These are phyloP conservation scores for Heterohyrax brucei DNA, from an alignment of 2,797 vertebrate species.

Conservation along the genomic window DNA sequence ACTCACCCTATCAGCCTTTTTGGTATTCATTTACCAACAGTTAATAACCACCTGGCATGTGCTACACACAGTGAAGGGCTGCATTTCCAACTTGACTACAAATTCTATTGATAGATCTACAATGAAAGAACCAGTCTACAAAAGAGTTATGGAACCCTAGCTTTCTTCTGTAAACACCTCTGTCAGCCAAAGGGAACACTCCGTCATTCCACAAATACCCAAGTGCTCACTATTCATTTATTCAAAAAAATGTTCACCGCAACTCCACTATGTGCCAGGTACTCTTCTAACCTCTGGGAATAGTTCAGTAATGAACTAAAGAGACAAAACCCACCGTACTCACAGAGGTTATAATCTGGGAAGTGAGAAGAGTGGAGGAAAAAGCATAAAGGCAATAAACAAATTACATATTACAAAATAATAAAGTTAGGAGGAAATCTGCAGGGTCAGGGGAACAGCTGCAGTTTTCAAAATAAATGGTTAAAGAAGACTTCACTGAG, in stretches of 20 bases:
- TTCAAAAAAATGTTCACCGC: not conserved
- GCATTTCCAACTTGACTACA: slow-evolving; percentile 37
- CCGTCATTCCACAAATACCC: slow-evolving; percentile 51
- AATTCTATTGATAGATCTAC: slow-evolving; percentile 41
- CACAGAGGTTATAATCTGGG: not conserved
- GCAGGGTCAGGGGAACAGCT: not conserved
- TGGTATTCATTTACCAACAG: slow-evolving; percentile 49
- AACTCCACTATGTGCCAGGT: slow-evolving; percentile 15
- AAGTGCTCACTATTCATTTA: slow-evolving; percentile 24
- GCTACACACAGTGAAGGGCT: not conserved
- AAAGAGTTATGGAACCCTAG: slow-evolving; percentile 22
- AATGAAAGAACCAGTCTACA: slow-evolving; percentile 22
- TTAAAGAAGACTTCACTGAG: slow-evolving; percentile 25
- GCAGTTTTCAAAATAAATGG: slow-evolving; percentile 29
- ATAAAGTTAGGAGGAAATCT: not conserved
- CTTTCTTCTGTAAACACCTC: not conserved
- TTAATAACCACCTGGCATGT: not conserved
- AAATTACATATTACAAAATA: not conserved
- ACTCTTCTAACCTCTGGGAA: not conserved
- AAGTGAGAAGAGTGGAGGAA: not conserved
- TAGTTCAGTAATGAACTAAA: slow-evolving; percentile 1
- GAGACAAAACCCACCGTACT: slow-evolving; percentile 38
- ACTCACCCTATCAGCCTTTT: not conserved
- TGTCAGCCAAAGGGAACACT: slow-evolving; percentile 48
- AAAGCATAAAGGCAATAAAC: not conserved